Evolutionary conservation across 2,113 vertebrate genomes (phyloP).

Genomic region (Hemiprocne comata): DNA sequence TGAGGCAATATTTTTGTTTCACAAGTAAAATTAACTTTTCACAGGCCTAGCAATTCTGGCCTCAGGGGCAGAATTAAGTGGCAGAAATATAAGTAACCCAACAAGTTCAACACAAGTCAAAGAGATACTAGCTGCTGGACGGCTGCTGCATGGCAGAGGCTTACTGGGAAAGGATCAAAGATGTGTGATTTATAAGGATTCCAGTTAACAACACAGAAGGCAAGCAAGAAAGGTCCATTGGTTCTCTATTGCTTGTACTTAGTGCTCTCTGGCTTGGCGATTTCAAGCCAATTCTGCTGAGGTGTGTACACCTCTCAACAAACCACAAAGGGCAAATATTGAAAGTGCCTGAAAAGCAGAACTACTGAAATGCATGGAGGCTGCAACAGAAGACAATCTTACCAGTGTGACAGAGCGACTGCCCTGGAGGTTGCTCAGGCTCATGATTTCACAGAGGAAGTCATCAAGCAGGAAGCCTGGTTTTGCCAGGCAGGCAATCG

Average conservation of each 20-base stretch:
- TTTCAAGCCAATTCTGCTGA: background rate
- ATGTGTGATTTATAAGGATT: background rate
- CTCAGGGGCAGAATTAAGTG: background rate
- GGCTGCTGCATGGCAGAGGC: background rate
- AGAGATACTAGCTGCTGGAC: background rate
- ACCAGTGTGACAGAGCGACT: background rate
- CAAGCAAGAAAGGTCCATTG: background rate
- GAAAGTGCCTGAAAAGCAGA: background rate
- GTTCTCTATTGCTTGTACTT: background rate
- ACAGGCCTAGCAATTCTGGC: background rate
- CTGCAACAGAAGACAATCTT: background rate
- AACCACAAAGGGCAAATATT: background rate
- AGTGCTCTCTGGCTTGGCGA: background rate
- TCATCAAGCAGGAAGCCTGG: background rate
- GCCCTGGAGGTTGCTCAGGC: background rate
- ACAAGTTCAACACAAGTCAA: background rate
- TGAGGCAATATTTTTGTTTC: background rate
- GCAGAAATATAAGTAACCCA: background rate
- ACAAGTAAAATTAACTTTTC: background rate
- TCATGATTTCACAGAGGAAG: background rate
- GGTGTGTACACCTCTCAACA: rapidly evolving
- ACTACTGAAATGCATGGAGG: background rate
- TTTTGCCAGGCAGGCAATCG: background rate
- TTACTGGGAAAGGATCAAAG: background rate
- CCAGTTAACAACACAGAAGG: background rate